phyloP scores from a whole-genome alignment of 2,797 vertebrate genomes.

The Cottoperca gobio region DNA sequence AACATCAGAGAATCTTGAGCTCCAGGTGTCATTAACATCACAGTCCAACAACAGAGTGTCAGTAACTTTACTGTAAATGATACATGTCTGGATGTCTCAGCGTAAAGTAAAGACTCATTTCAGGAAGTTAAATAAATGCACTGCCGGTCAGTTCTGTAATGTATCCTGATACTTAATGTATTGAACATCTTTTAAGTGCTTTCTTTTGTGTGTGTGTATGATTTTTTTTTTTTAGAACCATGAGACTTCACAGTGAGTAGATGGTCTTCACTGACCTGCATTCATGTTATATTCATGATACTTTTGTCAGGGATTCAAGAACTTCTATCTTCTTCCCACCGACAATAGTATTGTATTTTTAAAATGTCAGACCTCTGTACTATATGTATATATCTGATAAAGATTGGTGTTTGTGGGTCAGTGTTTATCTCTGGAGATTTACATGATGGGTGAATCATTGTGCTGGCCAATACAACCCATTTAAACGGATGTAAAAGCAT shows the following conservation, averaged over 20 bases:
- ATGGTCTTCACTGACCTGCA: not conserved
- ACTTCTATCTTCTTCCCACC: not conserved
- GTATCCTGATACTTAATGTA: too few species aligned
- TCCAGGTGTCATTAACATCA: constrained; percentile 9
- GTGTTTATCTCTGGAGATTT: constrained; percentile 1
- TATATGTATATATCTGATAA: too few species aligned
- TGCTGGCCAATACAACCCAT: not conserved
- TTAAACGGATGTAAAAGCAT: not conserved
- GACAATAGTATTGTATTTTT: not conserved
- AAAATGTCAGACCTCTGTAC: too few species aligned
- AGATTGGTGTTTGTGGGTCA: too few species aligned
- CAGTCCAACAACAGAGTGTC: not conserved
- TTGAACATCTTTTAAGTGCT: too few species aligned
- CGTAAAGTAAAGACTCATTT: not conserved
- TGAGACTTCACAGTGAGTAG: not conserved
- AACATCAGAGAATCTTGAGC: not conserved
- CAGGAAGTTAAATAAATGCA: too few species aligned
- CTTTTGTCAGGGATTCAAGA: constrained; percentile 26
- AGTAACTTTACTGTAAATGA: not conserved
- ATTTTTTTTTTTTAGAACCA: too few species aligned
- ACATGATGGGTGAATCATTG: constrained; percentile 7
- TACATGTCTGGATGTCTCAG: not conserved
- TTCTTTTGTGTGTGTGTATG: too few species aligned
- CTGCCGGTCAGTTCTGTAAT: too few species aligned
- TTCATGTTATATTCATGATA: not conserved